Evolutionary conservation across 2,888 invertebrate genomes (phyloP), one percentile per base, ranked within the genome.

Genomic region (Helleia helle): DNA sequence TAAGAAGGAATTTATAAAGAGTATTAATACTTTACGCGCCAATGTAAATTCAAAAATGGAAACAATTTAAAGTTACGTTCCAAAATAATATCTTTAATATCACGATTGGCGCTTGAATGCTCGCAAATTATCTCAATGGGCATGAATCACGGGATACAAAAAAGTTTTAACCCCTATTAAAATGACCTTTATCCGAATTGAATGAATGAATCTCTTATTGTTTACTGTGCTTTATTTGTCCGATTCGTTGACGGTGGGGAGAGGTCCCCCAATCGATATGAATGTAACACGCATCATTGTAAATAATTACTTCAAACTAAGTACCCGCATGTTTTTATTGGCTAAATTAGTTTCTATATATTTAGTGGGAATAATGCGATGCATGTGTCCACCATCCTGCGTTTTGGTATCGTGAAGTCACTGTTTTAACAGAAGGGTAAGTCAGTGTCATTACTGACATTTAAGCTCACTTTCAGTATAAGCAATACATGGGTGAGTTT

Each of bases 241-340:
- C 43, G 46, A 54, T 47, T 52, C 51, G 46, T 47, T 46, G n/a
- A n/a, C 38, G 48, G 50, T 48, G 51, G 55, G 49, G 26, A 42
- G 43, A 40, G 40, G 42, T 38, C 46, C 42, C 44, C 46, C 39
- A 37, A 36, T 41, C 26, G 50, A 52, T 54, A 65, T 62, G 57
- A 56, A 66, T 51, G 60, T 59, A 60, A 62, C 55, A 58, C 51
- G 59, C 55, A 58, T 71, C 69, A 74, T 72, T 69, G 62, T 57
- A 58, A 69, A 71, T 80, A 79, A 79, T 75, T 75, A 74, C 62
- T 52, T 53, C 54, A 56, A 57, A 52, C 52, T 55, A 58, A 59
- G 57, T 68, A 56, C 83, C 83, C 83, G 81, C 80, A 83, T 83
- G 46, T 49, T 68, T 81, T 80, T 77, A 83, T 81, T 81, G 73